These are phyloP conservation scores for Eolophus roseicapilla DNA, from an alignment of 2,113 vertebrate genomes.

Conservation along the genomic window DNA sequence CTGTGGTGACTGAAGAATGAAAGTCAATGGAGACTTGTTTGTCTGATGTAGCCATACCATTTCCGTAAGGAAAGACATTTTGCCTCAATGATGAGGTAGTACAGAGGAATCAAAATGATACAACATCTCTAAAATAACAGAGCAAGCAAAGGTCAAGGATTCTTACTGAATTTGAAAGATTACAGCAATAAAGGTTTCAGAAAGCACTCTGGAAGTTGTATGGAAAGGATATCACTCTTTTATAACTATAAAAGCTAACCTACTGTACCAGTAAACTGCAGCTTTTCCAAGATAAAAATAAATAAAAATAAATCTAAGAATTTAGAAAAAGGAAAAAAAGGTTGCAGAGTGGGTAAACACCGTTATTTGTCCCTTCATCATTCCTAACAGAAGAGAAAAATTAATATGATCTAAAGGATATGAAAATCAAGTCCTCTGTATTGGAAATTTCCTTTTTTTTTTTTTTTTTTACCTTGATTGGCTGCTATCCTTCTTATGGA, in stretches of 20 bases:
- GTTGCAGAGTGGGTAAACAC: background rate
- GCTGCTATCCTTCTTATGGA: background rate
- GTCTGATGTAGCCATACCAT: background rate
- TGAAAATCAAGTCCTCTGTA: background rate
- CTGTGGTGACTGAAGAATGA: background rate
- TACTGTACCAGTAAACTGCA: slow-evolving; percentile 3
- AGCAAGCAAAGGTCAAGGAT: slow-evolving; percentile 41
- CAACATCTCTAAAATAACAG: background rate
- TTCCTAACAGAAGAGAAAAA: background rate
- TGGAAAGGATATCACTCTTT: slow-evolving; percentile 28
- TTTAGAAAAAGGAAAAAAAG: background rate
- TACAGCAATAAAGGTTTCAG: slow-evolving; percentile 41
- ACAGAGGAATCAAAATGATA: background rate
- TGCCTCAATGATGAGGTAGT: background rate
- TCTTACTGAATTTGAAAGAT: slow-evolving; percentile 47
- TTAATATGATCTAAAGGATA: background rate
- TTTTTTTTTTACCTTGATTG: background rate
- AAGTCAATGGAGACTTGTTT: background rate
- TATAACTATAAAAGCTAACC: slow-evolving; percentile 42
- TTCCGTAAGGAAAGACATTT: background rate
- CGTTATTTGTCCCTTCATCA: background rate
- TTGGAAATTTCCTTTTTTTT: background rate
- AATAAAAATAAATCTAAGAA: slow-evolving; percentile 10
- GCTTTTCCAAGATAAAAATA: background rate
- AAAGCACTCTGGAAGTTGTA: slow-evolving; percentile 30